These are phyloP conservation scores for Lepus americanus DNA, from an alignment of 2,113 vertebrate genomes.

Conservation along the genomic window DNA sequence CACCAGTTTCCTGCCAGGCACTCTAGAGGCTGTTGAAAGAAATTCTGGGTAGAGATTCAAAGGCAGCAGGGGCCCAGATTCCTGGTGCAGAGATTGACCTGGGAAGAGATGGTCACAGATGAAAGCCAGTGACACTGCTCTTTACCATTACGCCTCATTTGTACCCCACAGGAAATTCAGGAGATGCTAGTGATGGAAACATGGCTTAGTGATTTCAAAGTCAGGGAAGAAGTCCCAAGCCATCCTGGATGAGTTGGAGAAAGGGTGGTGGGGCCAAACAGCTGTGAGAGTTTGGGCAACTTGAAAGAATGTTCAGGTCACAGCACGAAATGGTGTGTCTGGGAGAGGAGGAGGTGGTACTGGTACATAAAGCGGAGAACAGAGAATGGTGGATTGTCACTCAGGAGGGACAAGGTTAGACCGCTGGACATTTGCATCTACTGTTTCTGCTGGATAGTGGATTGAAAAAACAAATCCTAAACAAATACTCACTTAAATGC, in stretches of 20 bases:
- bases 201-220: not conserved
- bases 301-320: constrained; percentile 6
- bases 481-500: not conserved
- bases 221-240: not conserved
- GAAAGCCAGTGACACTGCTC: not conserved
- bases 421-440: not conserved
- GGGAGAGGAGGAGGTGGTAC: not conserved
- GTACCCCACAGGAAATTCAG: not conserved
- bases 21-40: constrained; percentile 3
- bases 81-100: not conserved
- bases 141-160: constrained; percentile 37
- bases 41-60: constrained; percentile 38
- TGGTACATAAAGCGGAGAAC: not conserved
- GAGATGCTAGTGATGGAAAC: not conserved
- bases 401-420: not conserved
- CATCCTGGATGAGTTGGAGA: not conserved
- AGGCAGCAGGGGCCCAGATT: not conserved
- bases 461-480: not conserved
- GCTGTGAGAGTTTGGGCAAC: constrained; percentile 23
- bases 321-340: not conserved
- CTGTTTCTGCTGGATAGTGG: constrained; percentile 1
- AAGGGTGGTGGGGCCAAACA: not conserved
- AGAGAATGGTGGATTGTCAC: not conserved
- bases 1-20: constrained; percentile 34
- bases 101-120: not conserved